Percentiles rank a stretch among this genome's conserved stretches.
Evolutionary conservation across 2,797 vertebrate genomes (phyloP).

Genomic region (Buphagus erythrorhynchus): DNA sequence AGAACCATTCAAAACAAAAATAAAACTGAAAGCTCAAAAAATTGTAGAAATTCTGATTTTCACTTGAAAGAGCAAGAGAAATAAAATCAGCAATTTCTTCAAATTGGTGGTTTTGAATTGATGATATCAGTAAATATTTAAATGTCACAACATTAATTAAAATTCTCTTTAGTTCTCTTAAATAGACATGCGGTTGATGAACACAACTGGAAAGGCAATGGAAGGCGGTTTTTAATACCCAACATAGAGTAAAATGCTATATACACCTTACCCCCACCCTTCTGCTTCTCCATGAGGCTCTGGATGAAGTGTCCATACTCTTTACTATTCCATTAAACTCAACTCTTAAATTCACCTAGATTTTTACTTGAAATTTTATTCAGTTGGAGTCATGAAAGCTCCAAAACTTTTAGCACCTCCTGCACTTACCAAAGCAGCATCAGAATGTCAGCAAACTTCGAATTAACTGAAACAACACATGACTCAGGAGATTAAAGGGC

Average conservation of each 20-base stretch:
- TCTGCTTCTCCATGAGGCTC: background rate
- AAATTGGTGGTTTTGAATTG: background rate
- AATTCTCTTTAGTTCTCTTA: background rate
- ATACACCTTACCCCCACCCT: fast-evolving
- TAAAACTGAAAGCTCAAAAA: background rate
- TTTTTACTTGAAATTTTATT: background rate
- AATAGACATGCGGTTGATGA: background rate
- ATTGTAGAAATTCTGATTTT: background rate
- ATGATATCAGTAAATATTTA: background rate
- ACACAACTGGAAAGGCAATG: background rate
- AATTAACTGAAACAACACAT: background rate
- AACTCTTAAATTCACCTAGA: background rate
- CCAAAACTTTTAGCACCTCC: background rate
- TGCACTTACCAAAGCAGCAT: background rate
- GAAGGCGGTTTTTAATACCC: background rate
- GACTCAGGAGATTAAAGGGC: background rate
- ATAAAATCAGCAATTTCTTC: background rate
- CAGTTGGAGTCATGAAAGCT: background rate
- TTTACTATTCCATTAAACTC: background rate
- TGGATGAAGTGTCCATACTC: background rate
- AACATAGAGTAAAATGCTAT: background rate
- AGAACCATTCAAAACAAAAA: background rate
- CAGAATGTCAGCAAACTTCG: background rate
- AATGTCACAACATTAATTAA: background rate
- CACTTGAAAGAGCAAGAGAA: background rate